Evolutionary conservation across 2,113 vertebrate species (phyloP).

Genomic region (Microtus pennsylvanicus): DNA sequence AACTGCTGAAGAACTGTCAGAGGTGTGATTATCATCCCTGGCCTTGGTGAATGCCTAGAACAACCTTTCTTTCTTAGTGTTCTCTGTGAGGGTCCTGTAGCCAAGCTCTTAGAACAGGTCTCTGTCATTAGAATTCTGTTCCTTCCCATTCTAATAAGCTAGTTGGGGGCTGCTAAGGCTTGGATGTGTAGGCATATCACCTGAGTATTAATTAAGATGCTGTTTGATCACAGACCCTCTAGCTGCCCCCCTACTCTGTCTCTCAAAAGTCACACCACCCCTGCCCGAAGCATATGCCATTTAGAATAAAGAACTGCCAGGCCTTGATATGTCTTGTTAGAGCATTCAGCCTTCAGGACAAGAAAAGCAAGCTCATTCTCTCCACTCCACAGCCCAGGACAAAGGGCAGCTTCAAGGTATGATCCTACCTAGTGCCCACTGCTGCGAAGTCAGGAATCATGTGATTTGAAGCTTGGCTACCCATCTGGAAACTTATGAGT

Average conservation of each 20-base stretch:
- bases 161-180: not conserved
- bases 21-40: not conserved
- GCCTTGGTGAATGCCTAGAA: not conserved
- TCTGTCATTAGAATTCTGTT: not conserved
- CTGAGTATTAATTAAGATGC: not conserved
- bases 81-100: not conserved
- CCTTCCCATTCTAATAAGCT: not conserved
- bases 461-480: not conserved
- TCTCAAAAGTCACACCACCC: not conserved
- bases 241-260: not conserved
- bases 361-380: not conserved
- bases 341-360: not conserved
- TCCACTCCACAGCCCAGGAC: not conserved
- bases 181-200: not conserved
- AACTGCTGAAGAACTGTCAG: not conserved
- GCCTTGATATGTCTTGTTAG: not conserved
- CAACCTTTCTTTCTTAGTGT: not conserved
- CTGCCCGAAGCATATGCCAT: not conserved
- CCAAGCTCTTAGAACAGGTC: not conserved
- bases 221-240: not conserved
- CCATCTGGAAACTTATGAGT: not conserved
- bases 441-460: not conserved
- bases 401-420: not conserved
- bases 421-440: not conserved
- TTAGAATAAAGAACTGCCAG: not conserved